These are phyloP conservation scores for Myotis vivesi DNA, from an alignment of 2,797 vertebrate genomes.

Conservation along the genomic window DNA sequence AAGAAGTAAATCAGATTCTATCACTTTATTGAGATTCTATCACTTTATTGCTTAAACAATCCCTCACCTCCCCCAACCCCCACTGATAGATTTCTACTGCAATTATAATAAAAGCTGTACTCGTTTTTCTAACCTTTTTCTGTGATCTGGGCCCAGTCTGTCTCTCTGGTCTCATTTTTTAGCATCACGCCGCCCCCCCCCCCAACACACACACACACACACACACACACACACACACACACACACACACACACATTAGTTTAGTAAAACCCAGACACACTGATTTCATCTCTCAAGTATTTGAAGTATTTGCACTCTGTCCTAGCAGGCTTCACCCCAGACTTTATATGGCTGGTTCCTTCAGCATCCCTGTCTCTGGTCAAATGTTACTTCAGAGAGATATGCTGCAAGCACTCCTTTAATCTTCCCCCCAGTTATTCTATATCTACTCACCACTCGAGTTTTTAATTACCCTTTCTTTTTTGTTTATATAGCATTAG, in stretches of 20 bases:
- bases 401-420: background rate
- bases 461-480: background rate
- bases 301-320: background rate
- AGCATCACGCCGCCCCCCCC: rapidly evolving
- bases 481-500: background rate
- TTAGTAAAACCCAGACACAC: background rate
- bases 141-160: background rate
- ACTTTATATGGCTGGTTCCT: background rate
- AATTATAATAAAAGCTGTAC: background rate
- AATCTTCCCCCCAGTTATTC: background rate
- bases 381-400: background rate
- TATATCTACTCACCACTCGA: background rate
- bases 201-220: no score
- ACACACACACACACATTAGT: background rate
- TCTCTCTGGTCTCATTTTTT: background rate
- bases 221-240: no score
- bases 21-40: background rate
- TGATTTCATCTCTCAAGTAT: background rate
- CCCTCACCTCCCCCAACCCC: rapidly evolving
- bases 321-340: background rate
- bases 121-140: background rate
- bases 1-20: background rate
- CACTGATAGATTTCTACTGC: background rate
- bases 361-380: background rate
- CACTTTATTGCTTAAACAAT: background rate